Evolutionary conservation across 2,888 invertebrate species (phyloP), one percentile per base, ranked within the genome.

Genomic region (Eremobia ochroleuca): DNA sequence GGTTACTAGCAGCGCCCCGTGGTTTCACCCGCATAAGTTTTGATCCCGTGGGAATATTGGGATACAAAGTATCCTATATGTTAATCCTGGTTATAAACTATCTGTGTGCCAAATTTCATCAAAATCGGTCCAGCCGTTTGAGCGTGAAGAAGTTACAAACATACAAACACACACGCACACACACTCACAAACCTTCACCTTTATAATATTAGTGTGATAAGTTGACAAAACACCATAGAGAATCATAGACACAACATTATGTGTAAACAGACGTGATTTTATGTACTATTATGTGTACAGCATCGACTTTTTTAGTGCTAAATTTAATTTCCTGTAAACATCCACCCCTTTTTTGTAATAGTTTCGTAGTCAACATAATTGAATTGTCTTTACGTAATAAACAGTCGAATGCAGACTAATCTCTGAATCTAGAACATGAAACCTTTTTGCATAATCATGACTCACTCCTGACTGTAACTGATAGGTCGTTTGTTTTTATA

Each of bases 371-470:
- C 28, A 43, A 43, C 40, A 40, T 65, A 28, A 76, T 61, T 49
- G 21, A 49, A 31, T 61, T 31, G 43, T 37, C 18, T 55, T 34
- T 43, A 40, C 8, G 21, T 21, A 58, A 31, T 46, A 49, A 65
- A n/a, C 46, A 49, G 28, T 58, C 34, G 25, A 65, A 71, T 79
- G 40, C 67, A 58, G 34, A 25, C 9, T 49, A 28, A 76, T 76
- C 73, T 61, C 28, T 4, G 52, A 55, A 81, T 80, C 34, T 55
- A 43, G 34, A 58, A 34, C 61, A 72, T 49, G 25, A 64, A 73
- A 67, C 64, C 69, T 73, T 77, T 76, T 77, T 77, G 74, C 76
- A 74, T 78, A 73, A 74, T 66, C 71, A 74, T 85, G 82, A 85
- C 70, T 85, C 85, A 83, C 46, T 66, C 28, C 25, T 66, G 68